Evolutionary conservation across 2,888 invertebrate species (phyloP).

Genomic region (Exephanes ischioxanthus): DNA sequence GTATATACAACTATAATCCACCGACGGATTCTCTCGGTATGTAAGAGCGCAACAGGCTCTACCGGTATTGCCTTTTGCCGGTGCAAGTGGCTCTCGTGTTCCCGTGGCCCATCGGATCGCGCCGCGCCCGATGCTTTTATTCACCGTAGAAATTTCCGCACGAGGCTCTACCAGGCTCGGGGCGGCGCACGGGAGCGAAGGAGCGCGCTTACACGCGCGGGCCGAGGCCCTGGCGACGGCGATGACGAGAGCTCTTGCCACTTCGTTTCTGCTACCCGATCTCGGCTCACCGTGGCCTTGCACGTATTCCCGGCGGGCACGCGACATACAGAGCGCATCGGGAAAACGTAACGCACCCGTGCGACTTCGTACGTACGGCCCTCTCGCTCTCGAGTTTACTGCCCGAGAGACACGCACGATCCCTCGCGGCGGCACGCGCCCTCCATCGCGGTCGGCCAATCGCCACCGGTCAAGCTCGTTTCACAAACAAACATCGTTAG

Average conservation of each 20-base stretch:
- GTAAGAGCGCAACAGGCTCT: conserved; percentile 37
- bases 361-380: conserved; percentile 28
- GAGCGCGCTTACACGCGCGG: conserved; percentile 44
- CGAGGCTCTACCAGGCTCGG: neutral
- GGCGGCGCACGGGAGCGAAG: neutral
- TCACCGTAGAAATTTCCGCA: conserved; percentile 60
- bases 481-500: conserved; percentile 50
- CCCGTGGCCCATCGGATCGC: conserved; percentile 7
- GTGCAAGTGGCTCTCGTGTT: conserved; percentile 24
- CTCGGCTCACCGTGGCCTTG: conserved; percentile 8
- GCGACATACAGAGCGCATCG: conserved; percentile 65
- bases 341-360: conserved; percentile 64
- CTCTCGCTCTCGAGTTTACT: conserved; percentile 35
- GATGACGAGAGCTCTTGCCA: conserved; percentile 59
- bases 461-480: conserved; percentile 21
- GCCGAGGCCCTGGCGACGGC: conserved; percentile 30
- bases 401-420: conserved; percentile 50
- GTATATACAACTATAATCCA: neutral
- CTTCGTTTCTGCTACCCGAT: conserved; percentile 18
- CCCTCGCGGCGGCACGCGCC: conserved; percentile 61
- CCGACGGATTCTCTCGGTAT: neutral
- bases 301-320: conserved; percentile 55
- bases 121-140: conserved; percentile 57
- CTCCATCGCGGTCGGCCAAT: conserved; percentile 45
- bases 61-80: conserved; percentile 51